phyloP scores from a whole-genome alignment of 1,140 invertebrate genomes.

The Hycleus phaleratus region DNA sequence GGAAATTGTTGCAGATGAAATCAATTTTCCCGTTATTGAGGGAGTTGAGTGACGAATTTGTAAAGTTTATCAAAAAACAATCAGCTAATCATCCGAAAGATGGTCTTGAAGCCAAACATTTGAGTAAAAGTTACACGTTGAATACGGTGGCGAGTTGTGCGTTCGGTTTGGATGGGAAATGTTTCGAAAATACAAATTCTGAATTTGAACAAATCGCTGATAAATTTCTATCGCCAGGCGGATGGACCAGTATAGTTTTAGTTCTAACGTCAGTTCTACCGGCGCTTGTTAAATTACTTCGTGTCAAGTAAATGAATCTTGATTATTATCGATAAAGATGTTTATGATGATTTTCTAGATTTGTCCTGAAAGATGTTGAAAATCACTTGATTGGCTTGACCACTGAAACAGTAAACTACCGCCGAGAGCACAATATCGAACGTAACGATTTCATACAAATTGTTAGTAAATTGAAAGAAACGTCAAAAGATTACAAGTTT shows the following conservation, averaged over 20 bases:
- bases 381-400: conserved; percentile 18
- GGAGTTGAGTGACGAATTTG: conserved; percentile 6
- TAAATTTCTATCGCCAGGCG: background rate
- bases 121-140: conserved; percentile 10
- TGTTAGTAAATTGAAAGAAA: conserved; percentile 21
- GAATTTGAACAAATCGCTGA: conserved; percentile 10
- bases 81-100: background rate
- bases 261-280: background rate
- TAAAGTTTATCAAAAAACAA: conserved; percentile 15
- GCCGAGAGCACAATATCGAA: conserved; percentile 35
- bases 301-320: background rate
- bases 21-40: conserved; percentile 33
- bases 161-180: conserved; percentile 18
- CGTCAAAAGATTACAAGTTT: conserved; percentile 37
- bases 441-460: conserved; percentile 36
- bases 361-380: conserved; percentile 17
- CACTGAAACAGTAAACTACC: conserved; percentile 32
- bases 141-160: conserved; percentile 18
- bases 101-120: conserved; percentile 8
- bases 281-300: conserved; percentile 1
- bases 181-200: conserved; percentile 11
- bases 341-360: too few species aligned
- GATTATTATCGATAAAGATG: conserved; percentile 13
- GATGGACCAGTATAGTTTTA: background rate
- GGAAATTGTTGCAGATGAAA: conserved; percentile 18